These are phyloP conservation scores for Synergus itoensis DNA, from an alignment of 2,888 invertebrate genomes.

Conservation along the genomic window DNA sequence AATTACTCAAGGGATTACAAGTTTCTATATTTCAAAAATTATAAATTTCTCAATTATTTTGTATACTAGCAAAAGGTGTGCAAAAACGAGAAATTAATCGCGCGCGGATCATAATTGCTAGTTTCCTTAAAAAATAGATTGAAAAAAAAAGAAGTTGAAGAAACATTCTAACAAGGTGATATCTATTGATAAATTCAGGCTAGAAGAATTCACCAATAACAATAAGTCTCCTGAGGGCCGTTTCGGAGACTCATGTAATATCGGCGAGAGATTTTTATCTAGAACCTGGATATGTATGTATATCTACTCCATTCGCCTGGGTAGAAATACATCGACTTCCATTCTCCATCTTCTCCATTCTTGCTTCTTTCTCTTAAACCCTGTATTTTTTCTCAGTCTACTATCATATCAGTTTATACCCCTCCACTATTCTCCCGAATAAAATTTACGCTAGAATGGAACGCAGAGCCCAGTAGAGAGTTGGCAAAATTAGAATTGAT, in stretches of 20 bases:
- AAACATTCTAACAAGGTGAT: neutral
- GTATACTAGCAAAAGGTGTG: too few species aligned
- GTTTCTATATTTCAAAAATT: too few species aligned
- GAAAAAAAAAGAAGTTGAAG: too few species aligned
- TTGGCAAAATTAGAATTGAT: too few species aligned
- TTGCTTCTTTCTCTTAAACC: constrained; percentile 33
- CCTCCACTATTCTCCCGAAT: neutral
- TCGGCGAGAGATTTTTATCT: constrained; percentile 45
- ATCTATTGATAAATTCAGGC: constrained; percentile 11
- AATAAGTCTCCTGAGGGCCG: constrained; percentile 43
- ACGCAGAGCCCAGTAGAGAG: too few species aligned
- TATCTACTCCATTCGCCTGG: constrained; percentile 11
- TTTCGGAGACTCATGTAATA: constrained; percentile 42
- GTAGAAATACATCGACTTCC: constrained; percentile 42
- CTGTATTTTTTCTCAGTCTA: neutral
- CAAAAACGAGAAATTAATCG: too few species aligned
- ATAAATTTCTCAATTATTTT: too few species aligned
- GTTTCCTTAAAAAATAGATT: too few species aligned
- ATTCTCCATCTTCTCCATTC: constrained; percentile 28
- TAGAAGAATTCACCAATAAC: constrained; percentile 34
- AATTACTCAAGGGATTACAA: too few species aligned
- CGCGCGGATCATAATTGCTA: too few species aligned
- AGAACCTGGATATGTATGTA: constrained; percentile 25
- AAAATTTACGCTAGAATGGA: too few species aligned
- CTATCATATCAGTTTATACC: neutral